These are phyloP conservation scores for Enteromius fasciolatus DNA, from an alignment of 2,797 vertebrate species.

Conservation along the genomic window DNA sequence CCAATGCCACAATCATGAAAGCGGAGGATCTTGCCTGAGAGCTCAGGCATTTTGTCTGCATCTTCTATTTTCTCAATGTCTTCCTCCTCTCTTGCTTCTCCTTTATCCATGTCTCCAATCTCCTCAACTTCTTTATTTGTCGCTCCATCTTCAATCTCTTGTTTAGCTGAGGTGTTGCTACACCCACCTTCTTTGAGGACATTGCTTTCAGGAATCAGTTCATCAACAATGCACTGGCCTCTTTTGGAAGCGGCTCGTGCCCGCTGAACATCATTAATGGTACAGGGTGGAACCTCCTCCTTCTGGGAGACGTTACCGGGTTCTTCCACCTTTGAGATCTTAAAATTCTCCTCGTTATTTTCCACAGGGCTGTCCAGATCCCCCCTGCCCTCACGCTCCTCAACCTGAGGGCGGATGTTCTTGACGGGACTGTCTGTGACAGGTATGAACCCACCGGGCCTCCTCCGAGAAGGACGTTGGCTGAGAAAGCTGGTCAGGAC, in stretches of 20 bases:
- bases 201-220: constrained; percentile 40
- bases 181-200: background rate
- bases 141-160: background rate
- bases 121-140: background rate
- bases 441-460: constrained; percentile 47
- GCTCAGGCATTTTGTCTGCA: constrained; percentile 55
- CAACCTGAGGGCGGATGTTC: background rate
- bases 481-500: constrained; percentile 73
- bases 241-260: constrained; percentile 28
- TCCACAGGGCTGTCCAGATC: constrained; percentile 1
- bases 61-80: constrained; percentile 43
- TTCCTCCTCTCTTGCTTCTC: constrained; percentile 13
- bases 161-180: background rate
- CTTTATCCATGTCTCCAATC: constrained; percentile 2
- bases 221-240: constrained; percentile 47
- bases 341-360: background rate
- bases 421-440: constrained; percentile 48
- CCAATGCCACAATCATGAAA: constrained; percentile 59
- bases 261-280: background rate
- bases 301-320: background rate
- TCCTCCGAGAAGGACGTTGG: constrained; percentile 60
- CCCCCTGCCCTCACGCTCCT: constrained; percentile 6
- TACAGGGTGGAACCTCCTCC: background rate
- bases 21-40: constrained; percentile 60
- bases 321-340: constrained; percentile 13